These are phyloP conservation scores for Laticauda colubrina DNA, from an alignment of 2,113 vertebrate species.

Conservation along the genomic window DNA sequence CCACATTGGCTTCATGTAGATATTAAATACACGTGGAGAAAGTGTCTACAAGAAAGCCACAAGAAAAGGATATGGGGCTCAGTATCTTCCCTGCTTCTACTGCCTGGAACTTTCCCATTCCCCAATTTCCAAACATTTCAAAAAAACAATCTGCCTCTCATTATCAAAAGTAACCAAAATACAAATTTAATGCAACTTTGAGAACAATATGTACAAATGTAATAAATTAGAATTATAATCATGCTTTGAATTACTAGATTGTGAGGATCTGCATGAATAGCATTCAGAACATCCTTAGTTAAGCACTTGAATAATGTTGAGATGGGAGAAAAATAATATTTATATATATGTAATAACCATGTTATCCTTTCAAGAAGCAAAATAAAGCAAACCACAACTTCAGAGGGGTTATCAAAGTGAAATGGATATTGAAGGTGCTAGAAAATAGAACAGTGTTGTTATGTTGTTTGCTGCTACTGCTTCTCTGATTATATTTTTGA, in stretches of 20 bases:
- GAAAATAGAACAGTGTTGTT: neutral
- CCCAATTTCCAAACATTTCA: neutral
- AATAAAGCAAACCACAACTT: neutral
- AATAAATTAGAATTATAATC: neutral
- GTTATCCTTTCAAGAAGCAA: neutral
- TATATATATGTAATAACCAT: neutral
- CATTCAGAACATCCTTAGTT: neutral
- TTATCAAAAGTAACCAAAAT: neutral
- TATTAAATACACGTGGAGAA: neutral
- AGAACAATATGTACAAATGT: neutral
- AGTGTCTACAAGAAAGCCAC: neutral
- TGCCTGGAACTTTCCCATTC: neutral
- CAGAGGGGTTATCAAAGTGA: neutral
- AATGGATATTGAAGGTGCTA: neutral
- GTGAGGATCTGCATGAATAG: neutral
- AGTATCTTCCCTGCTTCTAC: neutral
- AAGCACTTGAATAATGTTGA: neutral
- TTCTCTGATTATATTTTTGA: neutral
- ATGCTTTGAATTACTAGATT: neutral
- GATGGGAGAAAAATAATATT: neutral
- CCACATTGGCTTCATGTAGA: neutral
- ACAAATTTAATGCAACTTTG: neutral
- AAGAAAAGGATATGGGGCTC: neutral
- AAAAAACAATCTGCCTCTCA: neutral
- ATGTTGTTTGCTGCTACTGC: neutral